Evolutionary conservation across 2,113 vertebrate genomes (phyloP).

Genomic region (Capricornis sumatraensis): DNA sequence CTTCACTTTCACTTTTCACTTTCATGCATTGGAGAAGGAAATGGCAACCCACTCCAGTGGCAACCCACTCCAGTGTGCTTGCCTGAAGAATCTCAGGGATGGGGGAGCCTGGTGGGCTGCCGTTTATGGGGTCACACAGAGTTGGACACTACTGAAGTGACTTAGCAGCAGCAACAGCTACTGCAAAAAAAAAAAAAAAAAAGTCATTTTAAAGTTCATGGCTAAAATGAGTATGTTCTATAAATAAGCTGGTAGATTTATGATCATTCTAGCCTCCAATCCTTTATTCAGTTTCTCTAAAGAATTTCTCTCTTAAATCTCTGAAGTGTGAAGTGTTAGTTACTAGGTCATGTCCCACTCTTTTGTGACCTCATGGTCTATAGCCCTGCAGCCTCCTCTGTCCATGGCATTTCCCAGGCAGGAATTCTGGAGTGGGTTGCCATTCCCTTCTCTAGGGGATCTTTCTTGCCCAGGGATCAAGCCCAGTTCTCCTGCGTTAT

Average conservation of each 20-base stretch:
- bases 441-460: background rate
- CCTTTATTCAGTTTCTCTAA: background rate
- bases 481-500: background rate
- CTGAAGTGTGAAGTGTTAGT: background rate
- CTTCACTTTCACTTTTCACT: too few species aligned
- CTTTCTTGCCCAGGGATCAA: background rate
- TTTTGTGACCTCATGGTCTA: background rate
- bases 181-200: constrained; percentile 47
- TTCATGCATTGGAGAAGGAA: too few species aligned
- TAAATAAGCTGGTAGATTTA: background rate
- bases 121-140: too few species aligned
- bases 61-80: too few species aligned
- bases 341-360: background rate
- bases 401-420: background rate
- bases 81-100: too few species aligned
- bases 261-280: background rate
- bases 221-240: background rate
- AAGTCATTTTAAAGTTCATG: constrained; percentile 19
- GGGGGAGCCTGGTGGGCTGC: too few species aligned
- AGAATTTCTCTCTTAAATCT: background rate
- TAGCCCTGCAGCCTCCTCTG: background rate
- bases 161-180: too few species aligned
- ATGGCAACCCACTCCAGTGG: too few species aligned
- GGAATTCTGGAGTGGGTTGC: background rate
- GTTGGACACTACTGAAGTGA: too few species aligned